Conservation (phyloP, 1,140 invertebrate species). For the Ephestia elutella region DNA sequence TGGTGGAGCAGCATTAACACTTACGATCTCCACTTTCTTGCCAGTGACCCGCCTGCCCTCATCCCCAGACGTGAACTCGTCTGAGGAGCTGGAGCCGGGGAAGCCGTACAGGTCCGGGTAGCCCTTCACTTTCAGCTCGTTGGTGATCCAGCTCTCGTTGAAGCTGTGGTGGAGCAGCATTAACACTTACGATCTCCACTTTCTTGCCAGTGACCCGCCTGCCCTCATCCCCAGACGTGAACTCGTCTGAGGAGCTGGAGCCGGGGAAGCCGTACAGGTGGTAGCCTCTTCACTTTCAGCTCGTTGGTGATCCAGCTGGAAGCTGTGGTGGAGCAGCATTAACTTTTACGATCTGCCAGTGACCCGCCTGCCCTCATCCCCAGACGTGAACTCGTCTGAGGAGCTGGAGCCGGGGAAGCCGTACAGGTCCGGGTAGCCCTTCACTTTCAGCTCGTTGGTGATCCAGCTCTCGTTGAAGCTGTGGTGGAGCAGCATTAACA, state of each 20-base stretch:
- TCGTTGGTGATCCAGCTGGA: constrained; percentile 74
- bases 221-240: constrained; percentile 62
- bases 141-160: no score
- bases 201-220: constrained; percentile 66
- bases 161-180: constrained; percentile 63
- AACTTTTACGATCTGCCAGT: constrained; percentile 59
- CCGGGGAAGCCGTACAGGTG: constrained; percentile 60
- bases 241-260: constrained; percentile 62
- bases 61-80: no score
- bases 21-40: no score
- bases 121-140: no score
- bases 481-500: constrained; percentile 49
- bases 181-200: constrained; percentile 53
- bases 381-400: constrained; percentile 61
- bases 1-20: not conserved
- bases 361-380: constrained; percentile 66
- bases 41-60: no score
- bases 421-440: constrained; percentile 68
- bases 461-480: constrained; percentile 74
- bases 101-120: no score
- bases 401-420: constrained; percentile 57
- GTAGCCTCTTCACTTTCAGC: constrained; percentile 71
- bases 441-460: constrained; percentile 71
- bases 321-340: constrained; percentile 62
- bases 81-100: no score